These are phyloP conservation scores for Turritopsis dohrnii DNA, from an alignment of 30 jellyfish, hydroid and myxozoan species.

Conservation along the genomic window DNA sequence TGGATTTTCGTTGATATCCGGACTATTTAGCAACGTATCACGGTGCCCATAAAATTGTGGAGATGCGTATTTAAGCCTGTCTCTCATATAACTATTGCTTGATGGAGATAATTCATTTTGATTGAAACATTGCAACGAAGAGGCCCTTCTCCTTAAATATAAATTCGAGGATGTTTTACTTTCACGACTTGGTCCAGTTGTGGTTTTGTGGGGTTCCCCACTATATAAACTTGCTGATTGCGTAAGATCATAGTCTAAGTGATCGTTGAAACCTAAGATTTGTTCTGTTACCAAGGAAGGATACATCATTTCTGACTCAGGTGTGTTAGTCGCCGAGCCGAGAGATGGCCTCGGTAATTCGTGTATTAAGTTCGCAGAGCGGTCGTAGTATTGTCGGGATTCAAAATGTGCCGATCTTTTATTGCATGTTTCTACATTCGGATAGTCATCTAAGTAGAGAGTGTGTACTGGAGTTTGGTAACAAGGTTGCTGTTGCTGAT, in stretches of 20 bases:
- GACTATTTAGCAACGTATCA: neutral
- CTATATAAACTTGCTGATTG: neutral
- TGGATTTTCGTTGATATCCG: neutral
- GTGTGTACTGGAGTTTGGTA: neutral
- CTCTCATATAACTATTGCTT: neutral
- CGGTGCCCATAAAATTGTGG: neutral
- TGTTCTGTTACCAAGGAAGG: conserved; percentile 7
- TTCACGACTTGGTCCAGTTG: neutral
- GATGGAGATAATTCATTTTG: neutral
- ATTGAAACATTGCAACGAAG: neutral
- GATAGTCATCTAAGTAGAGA: neutral
- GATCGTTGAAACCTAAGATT: neutral
- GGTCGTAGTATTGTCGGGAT: neutral
- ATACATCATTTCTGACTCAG: conserved; percentile 10
- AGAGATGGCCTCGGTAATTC: neutral
- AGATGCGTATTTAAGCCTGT: neutral
- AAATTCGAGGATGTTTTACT: neutral
- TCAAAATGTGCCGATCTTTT: neutral
- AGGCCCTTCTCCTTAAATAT: neutral
- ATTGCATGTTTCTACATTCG: neutral
- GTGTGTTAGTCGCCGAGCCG: neutral
- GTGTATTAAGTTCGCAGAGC: neutral
- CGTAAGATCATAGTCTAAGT: neutral
- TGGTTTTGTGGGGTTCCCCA: neutral
- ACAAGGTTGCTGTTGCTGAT: neutral